These are phyloP conservation scores for Heterotis niloticus DNA, from an alignment of 2,113 vertebrate species.

Conservation along the genomic window DNA sequence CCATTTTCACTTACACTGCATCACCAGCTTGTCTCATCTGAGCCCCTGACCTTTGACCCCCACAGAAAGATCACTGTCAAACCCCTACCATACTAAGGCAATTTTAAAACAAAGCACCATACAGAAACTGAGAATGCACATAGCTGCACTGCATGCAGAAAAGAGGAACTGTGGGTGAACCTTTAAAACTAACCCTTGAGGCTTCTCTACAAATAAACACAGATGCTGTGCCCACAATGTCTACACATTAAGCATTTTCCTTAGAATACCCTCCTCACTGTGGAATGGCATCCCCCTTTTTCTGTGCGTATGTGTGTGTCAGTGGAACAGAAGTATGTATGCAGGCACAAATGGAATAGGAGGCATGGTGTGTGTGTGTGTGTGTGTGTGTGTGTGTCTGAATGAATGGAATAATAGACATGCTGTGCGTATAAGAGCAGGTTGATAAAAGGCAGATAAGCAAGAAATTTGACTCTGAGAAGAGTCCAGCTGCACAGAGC, in stretches of 20 bases:
- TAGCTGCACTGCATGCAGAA: constrained; percentile 8
- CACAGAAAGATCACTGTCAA: constrained; percentile 85
- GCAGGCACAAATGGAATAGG: constrained; percentile 1
- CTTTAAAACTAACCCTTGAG: constrained; percentile 43
- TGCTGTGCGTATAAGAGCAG: constrained; percentile 12
- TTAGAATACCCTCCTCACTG: constrained; percentile 35
- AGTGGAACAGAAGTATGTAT: constrained; percentile 10
- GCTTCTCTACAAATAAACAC: constrained; percentile 39
- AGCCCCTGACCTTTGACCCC: constrained; percentile 93
- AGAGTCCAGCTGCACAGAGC: no score
- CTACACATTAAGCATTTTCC: constrained; percentile 43
- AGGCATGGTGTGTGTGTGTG: constrained; percentile 24
- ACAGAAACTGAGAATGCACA: constrained; percentile 22
- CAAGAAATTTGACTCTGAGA: no score
- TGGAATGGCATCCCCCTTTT: constrained; percentile 47
- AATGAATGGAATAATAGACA: constrained; percentile 27
- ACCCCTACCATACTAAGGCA: constrained; percentile 52
- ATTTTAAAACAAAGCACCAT: constrained; percentile 42
- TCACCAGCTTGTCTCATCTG: constrained; percentile 92
- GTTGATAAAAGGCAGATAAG: no score
- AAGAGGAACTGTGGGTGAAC: constrained; percentile 19
- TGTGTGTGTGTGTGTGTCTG: not conserved
- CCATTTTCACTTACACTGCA: constrained; percentile 89
- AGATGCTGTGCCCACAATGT: constrained; percentile 12
- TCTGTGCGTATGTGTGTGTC: constrained; percentile 32